phyloP scores from a whole-genome alignment of 1,140 invertebrate species.

The Aphaenogaster floridana region DNA sequence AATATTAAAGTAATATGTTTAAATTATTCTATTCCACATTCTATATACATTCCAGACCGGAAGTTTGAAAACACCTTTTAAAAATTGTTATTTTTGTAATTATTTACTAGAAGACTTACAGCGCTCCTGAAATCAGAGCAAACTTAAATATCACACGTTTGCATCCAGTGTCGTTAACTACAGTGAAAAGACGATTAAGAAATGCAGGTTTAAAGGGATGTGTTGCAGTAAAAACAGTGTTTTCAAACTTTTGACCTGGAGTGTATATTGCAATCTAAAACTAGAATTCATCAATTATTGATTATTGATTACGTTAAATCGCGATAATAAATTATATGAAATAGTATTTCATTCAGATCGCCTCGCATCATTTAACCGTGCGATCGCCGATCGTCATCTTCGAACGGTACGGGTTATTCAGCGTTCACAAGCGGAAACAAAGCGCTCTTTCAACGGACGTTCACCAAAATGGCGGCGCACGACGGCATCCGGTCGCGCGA shows the following conservation, averaged over 20 bases:
- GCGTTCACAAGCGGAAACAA: slow-evolving; percentile 58
- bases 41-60: background rate
- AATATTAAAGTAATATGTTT: background rate
- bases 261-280: background rate
- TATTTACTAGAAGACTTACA: no score
- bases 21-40: slow-evolving; percentile 1
- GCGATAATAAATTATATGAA: background rate
- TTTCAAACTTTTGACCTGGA: no score
- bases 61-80: no score
- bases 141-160: no score
- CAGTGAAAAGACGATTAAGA: no score
- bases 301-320: background rate
- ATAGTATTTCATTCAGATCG: slow-evolving; percentile 2
- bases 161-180: no score
- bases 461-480: slow-evolving; percentile 36
- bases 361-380: background rate
- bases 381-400: slow-evolving; percentile 20
- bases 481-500: slow-evolving; percentile 22
- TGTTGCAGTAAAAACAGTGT: no score
- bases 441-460: slow-evolving; percentile 65
- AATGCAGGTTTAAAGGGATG: no score
- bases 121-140: no score
- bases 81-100: no score
- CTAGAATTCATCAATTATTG: background rate
- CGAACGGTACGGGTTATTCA: slow-evolving; percentile 8